Conservation (phyloP, 2,113 vertebrate genomes). For the Lophotis ruficrista region DNA sequence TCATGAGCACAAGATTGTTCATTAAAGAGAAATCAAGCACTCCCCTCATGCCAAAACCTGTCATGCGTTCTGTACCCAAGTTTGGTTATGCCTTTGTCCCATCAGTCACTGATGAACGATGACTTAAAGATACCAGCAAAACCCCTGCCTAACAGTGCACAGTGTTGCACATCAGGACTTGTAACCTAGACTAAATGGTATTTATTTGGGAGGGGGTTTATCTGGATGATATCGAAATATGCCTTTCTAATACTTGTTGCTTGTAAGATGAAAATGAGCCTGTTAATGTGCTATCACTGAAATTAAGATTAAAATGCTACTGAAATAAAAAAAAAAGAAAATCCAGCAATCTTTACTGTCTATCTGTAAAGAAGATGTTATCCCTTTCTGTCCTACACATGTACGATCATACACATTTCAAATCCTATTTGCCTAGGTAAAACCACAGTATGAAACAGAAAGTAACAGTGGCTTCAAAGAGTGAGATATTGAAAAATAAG, state of each 20-base stretch:
- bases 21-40: background rate
- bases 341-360: background rate
- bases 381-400: background rate
- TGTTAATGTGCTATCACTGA: background rate
- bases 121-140: background rate
- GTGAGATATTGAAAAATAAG: background rate
- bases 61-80: background rate
- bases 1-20: background rate
- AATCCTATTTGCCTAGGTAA: background rate
- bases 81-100: background rate
- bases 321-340: background rate
- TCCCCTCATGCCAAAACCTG: background rate
- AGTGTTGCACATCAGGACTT: background rate
- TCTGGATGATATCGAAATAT: background rate
- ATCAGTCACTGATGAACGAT: rapidly evolving
- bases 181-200: background rate
- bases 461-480: background rate
- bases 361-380: background rate
- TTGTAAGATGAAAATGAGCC: background rate
- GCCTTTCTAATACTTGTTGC: background rate
- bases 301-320: background rate
- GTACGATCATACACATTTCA: background rate
- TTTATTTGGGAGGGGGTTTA: background rate
- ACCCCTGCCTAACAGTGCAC: background rate
- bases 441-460: background rate